phyloP scores from a whole-genome alignment of 2,888 invertebrate species.

The Scaptomyza polygonia region DNA sequence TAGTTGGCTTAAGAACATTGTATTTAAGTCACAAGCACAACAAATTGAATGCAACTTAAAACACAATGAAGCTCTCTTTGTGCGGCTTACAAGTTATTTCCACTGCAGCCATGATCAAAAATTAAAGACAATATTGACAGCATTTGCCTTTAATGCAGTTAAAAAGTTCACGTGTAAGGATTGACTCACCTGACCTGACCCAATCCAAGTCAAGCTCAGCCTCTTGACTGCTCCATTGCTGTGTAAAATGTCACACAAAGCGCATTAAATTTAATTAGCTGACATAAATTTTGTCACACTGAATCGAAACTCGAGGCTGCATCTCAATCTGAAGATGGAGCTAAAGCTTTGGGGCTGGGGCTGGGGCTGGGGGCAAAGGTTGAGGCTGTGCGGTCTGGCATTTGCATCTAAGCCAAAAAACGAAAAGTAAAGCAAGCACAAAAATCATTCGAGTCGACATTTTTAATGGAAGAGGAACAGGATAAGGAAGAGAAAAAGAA shows the following conservation, averaged over 20 bases:
- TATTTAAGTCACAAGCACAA: conserved; percentile 9
- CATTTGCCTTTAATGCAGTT: conserved; percentile 23
- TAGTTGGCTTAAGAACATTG: conserved; percentile 20
- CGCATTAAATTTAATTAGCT: conserved; percentile 74
- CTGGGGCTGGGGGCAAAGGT: background rate
- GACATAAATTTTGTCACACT: conserved; percentile 58
- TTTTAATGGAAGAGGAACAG: conserved; percentile 58
- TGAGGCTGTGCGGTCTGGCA: conserved; percentile 28
- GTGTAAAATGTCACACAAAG: conserved; percentile 48
- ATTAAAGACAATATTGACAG: conserved; percentile 46
- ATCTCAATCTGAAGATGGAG: conserved; percentile 18
- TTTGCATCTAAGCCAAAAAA: conserved; percentile 62
- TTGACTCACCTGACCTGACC: background rate
- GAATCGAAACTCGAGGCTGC: conserved; percentile 26
- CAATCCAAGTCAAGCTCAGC: background rate
- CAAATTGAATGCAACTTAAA: conserved; percentile 8
- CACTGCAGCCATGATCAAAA: conserved; percentile 52
- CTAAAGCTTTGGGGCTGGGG: background rate
- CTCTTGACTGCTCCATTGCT: background rate
- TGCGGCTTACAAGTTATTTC: conserved; percentile 13
- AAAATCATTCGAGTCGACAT: conserved; percentile 64
- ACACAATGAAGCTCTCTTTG: background rate
- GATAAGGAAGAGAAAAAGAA: conserved; percentile 14
- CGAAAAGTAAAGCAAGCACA: conserved; percentile 33
- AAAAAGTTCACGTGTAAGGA: conserved; percentile 7